Evolutionary conservation across 2,888 invertebrate genomes (phyloP).

Genomic region (Lypha dubia): DNA sequence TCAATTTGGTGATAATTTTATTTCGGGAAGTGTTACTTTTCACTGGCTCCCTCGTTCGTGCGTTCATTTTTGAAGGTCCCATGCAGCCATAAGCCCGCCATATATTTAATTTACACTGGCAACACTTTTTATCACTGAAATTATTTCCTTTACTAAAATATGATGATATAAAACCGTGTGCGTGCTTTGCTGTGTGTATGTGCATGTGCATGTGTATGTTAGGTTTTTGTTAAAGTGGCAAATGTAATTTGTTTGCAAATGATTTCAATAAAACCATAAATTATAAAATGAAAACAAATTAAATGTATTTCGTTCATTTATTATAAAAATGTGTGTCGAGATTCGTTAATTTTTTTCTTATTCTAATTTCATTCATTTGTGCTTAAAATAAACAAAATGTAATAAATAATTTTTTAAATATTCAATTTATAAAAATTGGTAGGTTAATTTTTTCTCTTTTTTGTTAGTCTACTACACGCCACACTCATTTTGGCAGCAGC

Average conservation of each 20-base stretch:
- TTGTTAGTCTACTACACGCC: conserved; percentile 41
- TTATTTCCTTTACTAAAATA: too few relatives aligned
- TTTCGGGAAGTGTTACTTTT: too few relatives aligned
- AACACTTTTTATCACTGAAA: too few relatives aligned
- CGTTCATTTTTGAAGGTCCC: too few relatives aligned
- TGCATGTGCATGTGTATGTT: neutral
- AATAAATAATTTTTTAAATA: conserved; percentile 48
- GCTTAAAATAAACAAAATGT: conserved; percentile 29
- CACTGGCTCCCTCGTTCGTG: too few relatives aligned
- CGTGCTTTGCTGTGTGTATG: neutral
- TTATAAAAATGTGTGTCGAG: conserved; percentile 11
- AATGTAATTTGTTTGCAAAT: conserved; percentile 71
- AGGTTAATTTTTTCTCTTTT: too few relatives aligned
- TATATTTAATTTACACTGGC: too few relatives aligned
- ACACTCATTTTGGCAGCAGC: conserved; percentile 1
- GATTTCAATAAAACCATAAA: conserved; percentile 69
- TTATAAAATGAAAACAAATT: conserved; percentile 64
- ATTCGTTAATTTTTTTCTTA: neutral
- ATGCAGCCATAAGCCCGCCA: too few relatives aligned
- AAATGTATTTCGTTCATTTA: conserved; percentile 60
- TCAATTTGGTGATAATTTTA: too few relatives aligned
- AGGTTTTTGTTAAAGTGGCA: conserved; percentile 43
- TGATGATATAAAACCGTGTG: too few relatives aligned
- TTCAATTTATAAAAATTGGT: conserved; percentile 25
- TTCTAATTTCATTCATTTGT: conserved; percentile 39